Evolutionary conservation across 1,140 invertebrate species (phyloP).

Genomic region (Limonius californicus): DNA sequence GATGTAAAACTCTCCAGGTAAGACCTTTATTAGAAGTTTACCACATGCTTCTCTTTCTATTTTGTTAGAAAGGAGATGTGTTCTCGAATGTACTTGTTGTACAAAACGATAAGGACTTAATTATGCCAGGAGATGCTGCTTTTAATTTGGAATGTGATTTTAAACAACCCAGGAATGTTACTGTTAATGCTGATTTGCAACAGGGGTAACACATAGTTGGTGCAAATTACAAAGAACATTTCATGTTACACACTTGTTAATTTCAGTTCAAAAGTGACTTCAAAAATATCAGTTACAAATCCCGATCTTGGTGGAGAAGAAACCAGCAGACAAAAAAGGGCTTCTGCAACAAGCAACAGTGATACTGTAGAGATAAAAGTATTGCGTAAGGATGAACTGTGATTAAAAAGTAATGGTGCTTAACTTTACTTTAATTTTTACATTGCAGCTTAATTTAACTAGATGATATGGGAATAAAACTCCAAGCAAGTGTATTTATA

Average conservation of each 20-base stretch:
- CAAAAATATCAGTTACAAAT: conserved; percentile 49
- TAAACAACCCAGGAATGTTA: conserved; percentile 49
- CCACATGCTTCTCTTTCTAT: too few relatives aligned
- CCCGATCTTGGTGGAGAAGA: conserved; percentile 45
- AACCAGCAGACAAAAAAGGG: conserved; percentile 29
- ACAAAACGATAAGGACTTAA: conserved; percentile 60
- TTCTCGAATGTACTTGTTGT: conserved; percentile 57
- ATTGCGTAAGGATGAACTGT: conserved; percentile 27
- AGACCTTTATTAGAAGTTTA: too few relatives aligned
- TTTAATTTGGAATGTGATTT: conserved; percentile 61
- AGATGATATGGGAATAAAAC: too few relatives aligned
- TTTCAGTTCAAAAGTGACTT: conserved; percentile 22
- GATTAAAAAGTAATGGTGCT: neutral
- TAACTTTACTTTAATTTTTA: neutral
- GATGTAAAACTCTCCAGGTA: conserved; percentile 53
- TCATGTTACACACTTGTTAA: conserved; percentile 6
- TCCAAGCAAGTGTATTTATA: neutral
- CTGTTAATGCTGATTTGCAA: conserved; percentile 51
- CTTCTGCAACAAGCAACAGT: conserved; percentile 41
- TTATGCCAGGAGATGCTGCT: conserved; percentile 60
- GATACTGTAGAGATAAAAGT: conserved; percentile 46
- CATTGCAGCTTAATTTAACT: neutral
- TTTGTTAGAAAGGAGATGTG: conserved; percentile 46
- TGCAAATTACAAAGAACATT: conserved; percentile 42
- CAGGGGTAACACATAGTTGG: conserved; percentile 37